phyloP scores from a whole-genome alignment of 2,797 vertebrate species.

The Astyanax mexicanus region DNA sequence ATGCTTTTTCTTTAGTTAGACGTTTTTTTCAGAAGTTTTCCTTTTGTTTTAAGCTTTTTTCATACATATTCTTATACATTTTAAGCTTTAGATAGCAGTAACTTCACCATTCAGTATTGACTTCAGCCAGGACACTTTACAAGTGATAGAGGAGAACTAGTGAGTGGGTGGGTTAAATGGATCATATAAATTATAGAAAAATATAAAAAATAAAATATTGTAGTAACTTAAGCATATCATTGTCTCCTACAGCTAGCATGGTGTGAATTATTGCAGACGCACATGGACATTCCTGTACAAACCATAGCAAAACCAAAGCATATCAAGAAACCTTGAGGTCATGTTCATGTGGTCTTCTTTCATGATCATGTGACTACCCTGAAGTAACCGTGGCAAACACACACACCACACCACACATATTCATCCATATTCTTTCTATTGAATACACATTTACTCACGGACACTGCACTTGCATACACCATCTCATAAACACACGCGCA shows the following conservation, averaged over 20 bases:
- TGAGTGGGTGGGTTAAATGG: no score
- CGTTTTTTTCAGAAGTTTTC: no score
- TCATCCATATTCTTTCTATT: neutral
- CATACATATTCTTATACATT: no score
- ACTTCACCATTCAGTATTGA: no score
- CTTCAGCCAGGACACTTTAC: no score
- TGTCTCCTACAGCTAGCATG: neutral
- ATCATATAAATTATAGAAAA: no score
- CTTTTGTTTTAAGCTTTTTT: no score
- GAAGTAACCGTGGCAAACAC: slow-evolving; percentile 9
- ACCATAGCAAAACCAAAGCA: slow-evolving; percentile 34
- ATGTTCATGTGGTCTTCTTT: slow-evolving; percentile 43
- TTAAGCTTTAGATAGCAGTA: no score
- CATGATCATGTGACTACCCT: slow-evolving; percentile 42
- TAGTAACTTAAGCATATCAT: neutral
- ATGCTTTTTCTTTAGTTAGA: no score
- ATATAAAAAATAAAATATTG: no score
- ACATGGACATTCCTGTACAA: slow-evolving; percentile 61
- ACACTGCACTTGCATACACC: neutral
- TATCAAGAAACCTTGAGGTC: slow-evolving; percentile 56
- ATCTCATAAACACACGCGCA: neutral
- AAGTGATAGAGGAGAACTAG: no score
- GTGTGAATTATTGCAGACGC: slow-evolving; percentile 10
- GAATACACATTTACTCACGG: neutral
- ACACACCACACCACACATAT: neutral